A percentile compares a stretch with the other conserved stretches of the same genome.
Evolutionary conservation across 2,888 invertebrate species (phyloP).

Genomic region (Drosophila engyochracea): DNA sequence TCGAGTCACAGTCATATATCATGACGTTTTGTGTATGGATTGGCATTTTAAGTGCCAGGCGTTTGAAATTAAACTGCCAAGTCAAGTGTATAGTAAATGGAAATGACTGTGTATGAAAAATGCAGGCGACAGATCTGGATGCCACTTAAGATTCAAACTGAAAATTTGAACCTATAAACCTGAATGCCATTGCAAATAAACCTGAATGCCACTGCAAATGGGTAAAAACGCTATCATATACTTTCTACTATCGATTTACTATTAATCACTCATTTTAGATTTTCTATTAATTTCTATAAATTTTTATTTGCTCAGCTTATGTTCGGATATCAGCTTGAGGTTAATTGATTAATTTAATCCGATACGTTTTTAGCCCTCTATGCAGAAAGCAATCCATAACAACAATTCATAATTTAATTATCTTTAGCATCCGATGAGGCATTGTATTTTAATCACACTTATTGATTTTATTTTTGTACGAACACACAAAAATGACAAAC

Average conservation of each 20-base stretch:
- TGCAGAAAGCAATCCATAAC: neutral
- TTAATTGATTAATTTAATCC: neutral
- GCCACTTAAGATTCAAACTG: neutral
- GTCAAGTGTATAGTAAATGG: constrained; percentile 7
- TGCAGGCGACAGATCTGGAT: neutral
- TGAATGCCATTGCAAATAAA: neutral
- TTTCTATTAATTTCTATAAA: neutral
- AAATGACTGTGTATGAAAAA: neutral
- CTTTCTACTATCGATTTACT: neutral
- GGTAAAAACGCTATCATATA: neutral
- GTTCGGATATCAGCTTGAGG: neutral
- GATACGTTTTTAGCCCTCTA: neutral
- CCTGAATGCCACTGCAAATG: neutral
- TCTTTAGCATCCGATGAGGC: neutral
- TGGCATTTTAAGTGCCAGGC: constrained; percentile 68
- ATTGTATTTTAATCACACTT: neutral
- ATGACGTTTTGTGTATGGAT: constrained; percentile 42
- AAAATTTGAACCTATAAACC: neutral
- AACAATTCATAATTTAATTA: neutral
- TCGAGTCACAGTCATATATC: constrained; percentile 59
- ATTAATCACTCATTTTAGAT: neutral
- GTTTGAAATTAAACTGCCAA: constrained; percentile 30
- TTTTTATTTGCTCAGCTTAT: neutral
- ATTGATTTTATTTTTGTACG: neutral
- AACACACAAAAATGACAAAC: neutral